phyloP scores from a whole-genome alignment of 2,797 vertebrate species.

The Apodemus agrarius region DNA sequence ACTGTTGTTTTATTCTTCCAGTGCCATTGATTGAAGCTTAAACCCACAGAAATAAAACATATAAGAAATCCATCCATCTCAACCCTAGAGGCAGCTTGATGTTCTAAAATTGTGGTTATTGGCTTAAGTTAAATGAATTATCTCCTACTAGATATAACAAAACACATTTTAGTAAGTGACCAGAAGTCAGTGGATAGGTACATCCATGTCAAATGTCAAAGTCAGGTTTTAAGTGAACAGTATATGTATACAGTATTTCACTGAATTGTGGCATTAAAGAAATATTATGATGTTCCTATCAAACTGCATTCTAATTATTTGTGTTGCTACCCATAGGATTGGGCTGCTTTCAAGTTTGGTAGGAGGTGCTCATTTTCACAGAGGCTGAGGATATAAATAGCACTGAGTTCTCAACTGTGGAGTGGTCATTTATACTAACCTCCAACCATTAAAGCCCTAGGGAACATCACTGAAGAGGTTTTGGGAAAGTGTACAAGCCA shows the following conservation, averaged over 20 bases:
- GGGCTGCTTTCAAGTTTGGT: neutral
- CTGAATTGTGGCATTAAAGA: conserved; percentile 62
- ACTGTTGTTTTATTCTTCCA: neutral
- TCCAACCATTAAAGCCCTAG: neutral
- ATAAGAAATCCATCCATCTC: neutral
- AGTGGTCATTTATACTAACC: neutral
- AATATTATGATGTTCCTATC: fast-evolving
- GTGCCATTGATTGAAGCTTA: neutral
- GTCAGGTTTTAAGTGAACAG: conserved; percentile 38
- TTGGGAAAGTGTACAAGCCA: neutral
- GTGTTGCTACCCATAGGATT: neutral
- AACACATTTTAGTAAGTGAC: conserved; percentile 63
- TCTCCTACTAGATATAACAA: conserved; percentile 74
- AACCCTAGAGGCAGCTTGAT: conserved; percentile 14
- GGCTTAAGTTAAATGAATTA: conserved; percentile 66
- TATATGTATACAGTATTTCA: conserved; percentile 51
- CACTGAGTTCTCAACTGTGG: neutral
- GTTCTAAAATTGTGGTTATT: conserved; percentile 59
- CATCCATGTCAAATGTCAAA: conserved; percentile 71
- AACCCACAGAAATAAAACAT: neutral
- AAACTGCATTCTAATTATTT: neutral
- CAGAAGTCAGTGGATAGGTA: conserved; percentile 58
- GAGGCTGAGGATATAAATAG: neutral
- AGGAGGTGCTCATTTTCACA: neutral
- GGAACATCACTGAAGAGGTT: neutral